These are phyloP conservation scores for Mungos mungo DNA, from an alignment of 2,113 vertebrate genomes.

Conservation along the genomic window DNA sequence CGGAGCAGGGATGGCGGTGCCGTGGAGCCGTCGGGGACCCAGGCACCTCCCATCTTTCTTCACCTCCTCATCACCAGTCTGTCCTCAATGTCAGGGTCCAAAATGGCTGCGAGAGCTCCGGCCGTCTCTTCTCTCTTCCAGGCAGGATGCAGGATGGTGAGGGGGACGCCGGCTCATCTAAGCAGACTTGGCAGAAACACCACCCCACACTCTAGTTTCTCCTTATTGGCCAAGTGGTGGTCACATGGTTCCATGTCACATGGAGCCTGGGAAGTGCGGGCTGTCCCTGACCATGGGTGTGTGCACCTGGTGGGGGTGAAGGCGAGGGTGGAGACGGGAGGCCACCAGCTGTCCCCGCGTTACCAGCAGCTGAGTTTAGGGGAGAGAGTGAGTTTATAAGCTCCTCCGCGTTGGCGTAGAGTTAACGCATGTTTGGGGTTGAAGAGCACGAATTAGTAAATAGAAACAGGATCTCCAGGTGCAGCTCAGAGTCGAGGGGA, in stretches of 20 bases:
- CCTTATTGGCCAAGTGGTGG: background rate
- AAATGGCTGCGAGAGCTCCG: background rate
- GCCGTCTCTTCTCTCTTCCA: background rate
- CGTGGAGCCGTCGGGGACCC: background rate
- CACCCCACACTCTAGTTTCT: background rate
- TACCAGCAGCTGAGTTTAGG: background rate
- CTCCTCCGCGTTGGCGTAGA: fast-evolving
- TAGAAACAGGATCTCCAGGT: fast-evolving
- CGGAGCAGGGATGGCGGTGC: background rate
- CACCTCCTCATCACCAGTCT: background rate
- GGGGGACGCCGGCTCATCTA: background rate
- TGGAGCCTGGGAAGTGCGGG: background rate
- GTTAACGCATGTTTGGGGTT: background rate
- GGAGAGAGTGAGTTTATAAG: fast-evolving
- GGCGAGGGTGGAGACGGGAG: background rate
- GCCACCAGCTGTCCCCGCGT: background rate
- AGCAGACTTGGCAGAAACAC: background rate
- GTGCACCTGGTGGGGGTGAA: background rate
- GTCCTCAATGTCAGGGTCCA: background rate
- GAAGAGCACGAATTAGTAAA: too few relatives aligned
- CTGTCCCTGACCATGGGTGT: background rate
- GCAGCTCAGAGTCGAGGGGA: fast-evolving
- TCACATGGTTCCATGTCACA: background rate
- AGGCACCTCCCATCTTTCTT: too few relatives aligned
- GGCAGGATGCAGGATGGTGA: background rate